Evolutionary conservation across 2,888 invertebrate species (phyloP), one percentile per base, ranked within the genome.

Genomic region (Anthrax anthrax): DNA sequence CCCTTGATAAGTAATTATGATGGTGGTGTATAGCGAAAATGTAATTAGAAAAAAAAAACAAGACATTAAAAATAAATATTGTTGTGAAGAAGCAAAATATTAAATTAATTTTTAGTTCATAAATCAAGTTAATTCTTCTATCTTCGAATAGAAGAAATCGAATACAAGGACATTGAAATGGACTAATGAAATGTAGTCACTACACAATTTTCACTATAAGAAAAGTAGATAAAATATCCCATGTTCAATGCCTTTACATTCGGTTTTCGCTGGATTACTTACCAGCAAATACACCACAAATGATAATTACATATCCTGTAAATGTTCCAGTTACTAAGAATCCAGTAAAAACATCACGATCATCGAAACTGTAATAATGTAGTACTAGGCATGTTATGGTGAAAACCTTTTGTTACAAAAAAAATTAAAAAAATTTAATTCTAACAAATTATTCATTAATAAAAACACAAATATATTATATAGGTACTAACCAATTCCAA

Each of bases 321-420:
- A 81, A 84, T 40, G 84, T 81, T 45, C 81, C 81, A 17, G 79
- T 78, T 32, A 80, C 78, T 56, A 85, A 63, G 67, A 84, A 78
- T 32, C 74, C 73, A 2, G 67, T 67, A 54, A 64, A 54, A 42
- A 73, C 70, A 50, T 77, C 74, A 9, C 72, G 65, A 18, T 57
- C 63, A 52, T 72, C 72, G 61, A 76, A 77, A 57, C 82, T 81
- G 66, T 84, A 74, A 67, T 78, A 82, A 63, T 84, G 83, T 40
- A 85, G 67, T 16, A 78, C 80, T 46, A 84, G 73, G 55, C 84
- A 81, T 14, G 78, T 71, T 52, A 78, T 74, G 9, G 81, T 75
- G 56, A 84, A 67, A 4, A 78, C 70, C 84, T 84, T 67, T 23
- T n/a, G 18, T 4, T 5, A 23, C 16, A 38, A 18, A 43, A 39